Evolutionary conservation across 2,797 vertebrate genomes (phyloP).

Genomic region (Lithobates pipiens): DNA sequence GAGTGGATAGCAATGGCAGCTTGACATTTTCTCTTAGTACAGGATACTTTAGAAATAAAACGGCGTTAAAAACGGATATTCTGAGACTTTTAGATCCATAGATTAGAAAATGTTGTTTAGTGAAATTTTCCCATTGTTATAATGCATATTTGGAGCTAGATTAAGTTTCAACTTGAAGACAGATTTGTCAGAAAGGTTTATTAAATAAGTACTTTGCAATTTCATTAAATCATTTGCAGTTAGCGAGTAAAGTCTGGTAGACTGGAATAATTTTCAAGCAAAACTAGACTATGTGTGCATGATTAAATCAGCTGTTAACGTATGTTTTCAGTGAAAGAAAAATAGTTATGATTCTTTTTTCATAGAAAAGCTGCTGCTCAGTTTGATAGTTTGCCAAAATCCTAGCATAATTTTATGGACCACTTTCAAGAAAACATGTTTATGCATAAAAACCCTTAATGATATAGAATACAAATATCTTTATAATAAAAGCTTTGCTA

Average conservation of each 20-base stretch:
- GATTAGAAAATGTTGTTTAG: neutral
- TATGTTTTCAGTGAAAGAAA: neutral
- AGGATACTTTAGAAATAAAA: neutral
- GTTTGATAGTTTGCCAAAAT: neutral
- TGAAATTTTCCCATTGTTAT: neutral
- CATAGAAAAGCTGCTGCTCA: neutral
- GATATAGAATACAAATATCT: no score
- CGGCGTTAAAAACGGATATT: neutral
- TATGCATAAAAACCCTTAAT: neutral
- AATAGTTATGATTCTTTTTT: neutral
- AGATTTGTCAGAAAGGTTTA: constrained; percentile 16
- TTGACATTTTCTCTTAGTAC: no score
- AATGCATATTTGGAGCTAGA: constrained; percentile 4
- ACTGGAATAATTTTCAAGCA: neutral
- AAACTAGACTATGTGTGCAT: neutral
- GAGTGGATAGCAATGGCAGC: no score
- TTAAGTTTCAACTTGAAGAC: constrained; percentile 2
- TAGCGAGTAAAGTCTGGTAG: neutral
- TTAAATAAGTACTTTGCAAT: constrained; percentile 35
- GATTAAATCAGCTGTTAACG: neutral
- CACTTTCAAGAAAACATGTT: neutral
- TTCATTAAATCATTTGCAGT: constrained; percentile 13
- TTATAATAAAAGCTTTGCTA: no score
- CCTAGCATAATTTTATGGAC: neutral
- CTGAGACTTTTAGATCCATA: neutral